Base-by-base conservation (phyloP, 1,140 invertebrate species). In the Dendroctonus valens region DNA sequence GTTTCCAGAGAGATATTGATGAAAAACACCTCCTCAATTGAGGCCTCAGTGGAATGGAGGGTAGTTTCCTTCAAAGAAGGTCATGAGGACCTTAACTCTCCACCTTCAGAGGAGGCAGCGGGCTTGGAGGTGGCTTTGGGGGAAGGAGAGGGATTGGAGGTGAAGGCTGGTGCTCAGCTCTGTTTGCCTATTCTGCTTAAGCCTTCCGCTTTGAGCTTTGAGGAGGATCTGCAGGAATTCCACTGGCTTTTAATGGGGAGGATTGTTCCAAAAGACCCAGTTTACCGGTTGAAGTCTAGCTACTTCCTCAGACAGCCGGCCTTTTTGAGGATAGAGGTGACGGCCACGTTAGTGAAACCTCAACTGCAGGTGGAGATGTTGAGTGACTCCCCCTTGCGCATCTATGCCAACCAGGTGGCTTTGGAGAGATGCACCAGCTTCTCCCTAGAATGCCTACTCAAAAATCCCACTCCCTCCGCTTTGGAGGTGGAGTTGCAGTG, bases 381-480 rank as follows among this genome's bases (percentile, higher is more conserved):
- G 66, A 62, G 67, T 15, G 51, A 70, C 5, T 57, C 59, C 4
- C 44, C 39, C 12, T 48, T 74, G 8, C 15, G 58, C 9, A 59
- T 68, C 37, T 75, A 68, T 51, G 72, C 72, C 39, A 73, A 70
- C 49, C 70, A 74, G 48, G 54, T 73, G 6, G 51, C 70, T 11
- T 37, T 69, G 9, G 59, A 69, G 7, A 40, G 58, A 7, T 12
- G 65, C 26, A 61, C 55, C 7, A 9, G 54, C n/a, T 46, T 50
- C 50, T 37, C 59, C 44, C 49, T 61, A 8, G 46, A 60, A 65
- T 53, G 12, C 41, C 12, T 37, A 42, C 7, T 51, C 38, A 65
- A 37, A 14, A 69, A 62, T 54, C 64, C 50, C 51, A 51, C 51
- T 50, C 62, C 12, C 39, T 41, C 42, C 9, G 41, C 7, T 15